Conservation (phyloP, 2,113 vertebrate genomes). For the Uria lomvia region DNA sequence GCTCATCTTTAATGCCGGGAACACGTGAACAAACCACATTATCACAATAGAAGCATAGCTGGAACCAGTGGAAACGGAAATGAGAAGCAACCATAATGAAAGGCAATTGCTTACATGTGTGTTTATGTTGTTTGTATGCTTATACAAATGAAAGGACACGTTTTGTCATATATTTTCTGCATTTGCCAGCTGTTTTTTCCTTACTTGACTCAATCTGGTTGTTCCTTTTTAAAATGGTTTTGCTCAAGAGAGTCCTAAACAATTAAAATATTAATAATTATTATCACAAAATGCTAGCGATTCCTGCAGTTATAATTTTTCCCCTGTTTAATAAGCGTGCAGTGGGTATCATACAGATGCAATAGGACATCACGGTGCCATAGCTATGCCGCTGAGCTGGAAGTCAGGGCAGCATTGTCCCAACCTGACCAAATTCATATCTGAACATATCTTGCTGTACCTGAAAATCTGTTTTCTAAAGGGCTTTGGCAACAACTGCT, state of each 20-base stretch:
- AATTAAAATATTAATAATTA: background rate
- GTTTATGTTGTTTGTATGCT: constrained; percentile 5
- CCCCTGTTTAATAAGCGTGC: background rate
- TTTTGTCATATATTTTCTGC: background rate
- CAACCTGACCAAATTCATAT: background rate
- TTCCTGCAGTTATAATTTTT: background rate
- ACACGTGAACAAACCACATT: background rate
- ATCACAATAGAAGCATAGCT: background rate
- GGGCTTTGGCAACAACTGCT: background rate
- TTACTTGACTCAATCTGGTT: background rate
- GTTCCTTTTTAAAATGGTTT: background rate
- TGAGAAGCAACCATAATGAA: background rate
- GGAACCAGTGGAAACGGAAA: background rate
- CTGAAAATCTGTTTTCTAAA: background rate
- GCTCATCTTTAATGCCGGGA: background rate
- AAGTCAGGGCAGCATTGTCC: background rate
- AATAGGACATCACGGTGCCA: background rate
- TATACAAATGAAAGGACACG: constrained; percentile 10
- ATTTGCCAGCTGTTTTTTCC: background rate
- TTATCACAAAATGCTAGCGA: background rate
- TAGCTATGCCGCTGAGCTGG: background rate
- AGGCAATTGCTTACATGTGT: constrained; percentile 19
- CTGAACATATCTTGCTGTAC: background rate
- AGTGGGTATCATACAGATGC: background rate
- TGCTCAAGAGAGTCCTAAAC: background rate